phyloP scores from a whole-genome alignment of 2,888 invertebrate species.

The Eulithis prunata region DNA sequence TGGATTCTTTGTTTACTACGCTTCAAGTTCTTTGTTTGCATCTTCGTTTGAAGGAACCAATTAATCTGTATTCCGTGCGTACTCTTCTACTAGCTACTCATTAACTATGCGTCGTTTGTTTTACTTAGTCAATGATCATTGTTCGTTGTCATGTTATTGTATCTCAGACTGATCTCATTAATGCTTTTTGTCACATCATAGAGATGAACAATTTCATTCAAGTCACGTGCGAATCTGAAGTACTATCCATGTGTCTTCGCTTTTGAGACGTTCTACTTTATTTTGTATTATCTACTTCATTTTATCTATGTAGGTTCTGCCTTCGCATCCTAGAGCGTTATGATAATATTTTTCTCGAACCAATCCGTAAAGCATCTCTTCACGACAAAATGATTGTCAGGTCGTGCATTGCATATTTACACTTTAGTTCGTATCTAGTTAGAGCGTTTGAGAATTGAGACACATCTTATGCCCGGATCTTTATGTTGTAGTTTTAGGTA shows the following conservation, averaged over 20 bases:
- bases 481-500: slow-evolving; percentile 9
- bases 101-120: slow-evolving; percentile 72
- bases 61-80: slow-evolving; percentile 75
- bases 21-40: slow-evolving; percentile 65
- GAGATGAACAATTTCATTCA: slow-evolving; percentile 49
- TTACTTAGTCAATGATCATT: slow-evolving; percentile 62
- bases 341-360: slow-evolving; percentile 33
- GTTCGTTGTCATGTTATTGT: slow-evolving; percentile 61
- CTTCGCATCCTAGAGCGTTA: slow-evolving; percentile 28
- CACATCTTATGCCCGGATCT: slow-evolving; percentile 23
- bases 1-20: slow-evolving; percentile 53
- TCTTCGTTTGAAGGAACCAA: slow-evolving; percentile 64
- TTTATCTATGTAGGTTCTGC: slow-evolving; percentile 36
- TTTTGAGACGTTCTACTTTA: slow-evolving; percentile 28
- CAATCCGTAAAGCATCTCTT: slow-evolving; percentile 35
- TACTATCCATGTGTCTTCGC: slow-evolving; percentile 30
- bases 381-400: slow-evolving; percentile 42
- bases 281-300: slow-evolving; percentile 23
- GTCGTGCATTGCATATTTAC: slow-evolving; percentile 40
- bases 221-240: slow-evolving; percentile 43
- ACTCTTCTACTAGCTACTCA: slow-evolving; percentile 59
- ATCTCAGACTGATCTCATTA: slow-evolving; percentile 59
- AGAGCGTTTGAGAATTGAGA: slow-evolving; percentile 28
- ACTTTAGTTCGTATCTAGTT: slow-evolving; percentile 20
- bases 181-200: slow-evolving; percentile 56